Percentiles rank a stretch among this genome's conserved stretches.
These are phyloP conservation scores for Koerneria pararmatus DNA, from an alignment of 2,888 invertebrate genomes.

Conservation along the genomic window DNA sequence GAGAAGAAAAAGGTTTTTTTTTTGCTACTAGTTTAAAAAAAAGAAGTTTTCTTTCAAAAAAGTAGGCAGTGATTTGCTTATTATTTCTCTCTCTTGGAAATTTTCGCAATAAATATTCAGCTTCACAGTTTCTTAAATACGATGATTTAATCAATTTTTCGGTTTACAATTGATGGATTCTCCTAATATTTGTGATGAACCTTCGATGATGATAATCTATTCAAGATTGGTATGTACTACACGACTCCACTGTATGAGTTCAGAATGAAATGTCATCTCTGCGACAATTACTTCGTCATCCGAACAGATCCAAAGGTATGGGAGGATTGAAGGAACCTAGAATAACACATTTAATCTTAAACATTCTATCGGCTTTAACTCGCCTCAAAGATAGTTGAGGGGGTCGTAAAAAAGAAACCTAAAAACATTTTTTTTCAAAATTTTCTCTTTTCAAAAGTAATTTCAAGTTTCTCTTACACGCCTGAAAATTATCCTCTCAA, in stretches of 20 bases:
- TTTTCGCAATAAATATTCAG: not conserved
- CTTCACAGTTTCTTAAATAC: not conserved
- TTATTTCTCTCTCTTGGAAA: too few relatives aligned
- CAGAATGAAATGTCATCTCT: conserved; percentile 96
- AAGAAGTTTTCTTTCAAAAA: not conserved
- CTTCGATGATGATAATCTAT: not conserved
- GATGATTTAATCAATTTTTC: not conserved
- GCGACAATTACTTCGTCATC: conserved; percentile 93
- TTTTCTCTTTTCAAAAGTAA: too few relatives aligned
- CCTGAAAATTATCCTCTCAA: too few relatives aligned
- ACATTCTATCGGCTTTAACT: too few relatives aligned
- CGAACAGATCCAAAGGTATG: conserved; percentile 92
- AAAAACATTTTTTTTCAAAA: too few relatives aligned
- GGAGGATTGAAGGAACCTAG: too few relatives aligned
- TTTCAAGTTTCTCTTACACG: not conserved
- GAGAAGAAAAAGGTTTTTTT: conserved; percentile 64
- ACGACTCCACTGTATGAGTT: conserved; percentile 96
- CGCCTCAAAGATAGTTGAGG: too few relatives aligned
- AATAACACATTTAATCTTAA: not conserved
- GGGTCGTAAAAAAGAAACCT: too few relatives aligned
- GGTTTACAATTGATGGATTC: too few relatives aligned
- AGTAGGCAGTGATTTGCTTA: not conserved
- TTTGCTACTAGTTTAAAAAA: not conserved
- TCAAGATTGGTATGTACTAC: conserved; percentile 84
- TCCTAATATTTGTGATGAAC: not conserved